A percentile compares a stretch with the other conserved stretches of the same genome.
phyloP scores from a whole-genome alignment of 1,140 invertebrate genomes.

The Temnothorax longispinosus region DNA sequence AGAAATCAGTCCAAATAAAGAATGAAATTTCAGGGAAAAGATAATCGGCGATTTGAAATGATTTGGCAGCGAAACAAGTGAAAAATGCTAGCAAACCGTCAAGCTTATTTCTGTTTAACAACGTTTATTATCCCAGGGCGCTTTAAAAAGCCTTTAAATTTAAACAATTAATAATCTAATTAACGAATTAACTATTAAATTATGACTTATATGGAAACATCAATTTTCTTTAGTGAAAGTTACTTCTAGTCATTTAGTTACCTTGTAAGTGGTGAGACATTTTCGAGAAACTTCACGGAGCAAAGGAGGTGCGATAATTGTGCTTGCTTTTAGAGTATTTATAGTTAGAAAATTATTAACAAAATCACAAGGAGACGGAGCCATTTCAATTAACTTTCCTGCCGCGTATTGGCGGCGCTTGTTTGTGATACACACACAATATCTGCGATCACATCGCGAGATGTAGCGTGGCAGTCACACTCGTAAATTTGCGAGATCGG shows the following conservation, averaged over 20 bases:
- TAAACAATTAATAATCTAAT: neutral
- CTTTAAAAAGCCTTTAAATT: neutral
- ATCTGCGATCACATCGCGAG: neutral
- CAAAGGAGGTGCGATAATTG: neutral
- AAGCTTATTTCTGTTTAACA: neutral
- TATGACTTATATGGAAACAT: neutral
- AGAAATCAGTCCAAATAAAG: neutral
- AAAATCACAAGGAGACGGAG: neutral
- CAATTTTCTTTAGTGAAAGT: neutral
- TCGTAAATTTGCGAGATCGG: constrained; percentile 23
- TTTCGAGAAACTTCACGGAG: neutral
- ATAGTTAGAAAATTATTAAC: neutral
- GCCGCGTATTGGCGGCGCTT: neutral
- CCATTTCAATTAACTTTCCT: neutral
- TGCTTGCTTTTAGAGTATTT: neutral
- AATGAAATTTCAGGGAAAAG: neutral
- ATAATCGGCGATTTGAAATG: neutral
- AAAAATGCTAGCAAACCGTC: neutral
- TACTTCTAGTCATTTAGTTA: constrained; percentile 11
- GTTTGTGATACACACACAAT: constrained; percentile 34
- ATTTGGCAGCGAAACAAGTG: neutral
- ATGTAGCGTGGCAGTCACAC: neutral
- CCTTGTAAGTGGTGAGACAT: neutral
- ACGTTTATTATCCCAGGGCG: neutral
- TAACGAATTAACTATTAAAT: neutral